Evolutionary conservation across 2,113 vertebrate genomes (phyloP), one percentile per base, ranked within the genome.

Genomic region (Corvus hawaiiensis): DNA sequence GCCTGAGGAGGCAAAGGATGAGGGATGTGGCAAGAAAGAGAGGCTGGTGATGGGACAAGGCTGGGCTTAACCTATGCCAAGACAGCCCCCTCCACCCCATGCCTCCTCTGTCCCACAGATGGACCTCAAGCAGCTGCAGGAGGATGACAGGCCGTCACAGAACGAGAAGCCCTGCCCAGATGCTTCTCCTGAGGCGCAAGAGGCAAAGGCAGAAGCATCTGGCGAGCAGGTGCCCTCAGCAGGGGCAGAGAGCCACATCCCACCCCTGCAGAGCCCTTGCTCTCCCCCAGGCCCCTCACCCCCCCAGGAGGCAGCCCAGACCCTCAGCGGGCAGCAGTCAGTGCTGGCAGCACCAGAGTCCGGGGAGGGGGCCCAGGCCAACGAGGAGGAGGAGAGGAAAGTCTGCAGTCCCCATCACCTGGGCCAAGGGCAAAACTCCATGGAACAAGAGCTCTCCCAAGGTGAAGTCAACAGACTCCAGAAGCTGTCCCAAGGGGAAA

Each of bases 361-460:
- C 2, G 0, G 5, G 11, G 16, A 48, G 11, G 35, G 8, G 3
- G 9, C 54, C 20, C 21, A 12, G 46, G 20, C 16, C 39, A 22
- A 5, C 5, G 3, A 30, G 16, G 33, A 75, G 28, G 54, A n/a
- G 6, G 1, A 7, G 24, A 7, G 39, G 4, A 39, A n/a, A 9
- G 20, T 18, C 39, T 22, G 48, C n/a, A 11, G 43, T 43, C 41
- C 30, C 30, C 41, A 3, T 1, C 6, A 16, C 17, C 16, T 11
- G 1, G 41, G 18, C 71, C 30, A 1, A 13, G 8, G 41, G 30
- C 3, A 48, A 55, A 24, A 11, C n/a, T 3, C 16, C 79, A 11
- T 5, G 3, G 30, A 62, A 4, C 54, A 22, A 6, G 78, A 68
- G 62, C 39, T 32, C 32, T 61, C 54, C 24, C 28, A 54, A 67